phyloP scores from a whole-genome alignment of 2,888 invertebrate species.

The Scaptomyza caliginosa region DNA sequence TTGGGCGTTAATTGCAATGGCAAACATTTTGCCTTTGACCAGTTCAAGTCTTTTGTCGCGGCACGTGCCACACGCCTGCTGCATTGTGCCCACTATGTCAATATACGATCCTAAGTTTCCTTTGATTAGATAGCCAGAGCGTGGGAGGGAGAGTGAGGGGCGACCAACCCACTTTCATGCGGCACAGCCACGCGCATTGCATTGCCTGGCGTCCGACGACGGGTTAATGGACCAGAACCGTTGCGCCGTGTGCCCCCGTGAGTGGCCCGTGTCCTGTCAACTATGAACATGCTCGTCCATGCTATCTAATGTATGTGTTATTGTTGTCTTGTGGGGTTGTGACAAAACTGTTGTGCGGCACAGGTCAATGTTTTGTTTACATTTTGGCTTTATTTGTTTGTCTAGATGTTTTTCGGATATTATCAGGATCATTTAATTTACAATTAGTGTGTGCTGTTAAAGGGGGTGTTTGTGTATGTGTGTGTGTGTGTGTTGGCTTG shows the following conservation, averaged over 20 bases:
- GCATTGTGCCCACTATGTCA: constrained; percentile 51
- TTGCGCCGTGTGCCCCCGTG: constrained; percentile 71
- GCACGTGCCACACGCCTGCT: constrained; percentile 18
- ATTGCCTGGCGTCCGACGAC: constrained; percentile 54
- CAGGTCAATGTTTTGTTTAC: constrained; percentile 73
- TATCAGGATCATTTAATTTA: constrained; percentile 80
- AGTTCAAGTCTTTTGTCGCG: constrained; percentile 46
- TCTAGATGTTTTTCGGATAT: constrained; percentile 77
- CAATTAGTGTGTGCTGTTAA: constrained; percentile 65
- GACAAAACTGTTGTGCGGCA: constrained; percentile 49
- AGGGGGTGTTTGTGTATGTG: neutral
- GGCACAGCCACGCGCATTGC: constrained; percentile 53
- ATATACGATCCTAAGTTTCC: constrained; percentile 65
- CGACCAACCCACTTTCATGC: constrained; percentile 16
- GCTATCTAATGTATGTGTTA: constrained; percentile 21
- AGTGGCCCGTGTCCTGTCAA: constrained; percentile 46
- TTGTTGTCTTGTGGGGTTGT: constrained; percentile 36
- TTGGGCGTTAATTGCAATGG: constrained; percentile 75
- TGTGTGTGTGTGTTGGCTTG: constrained; percentile 21
- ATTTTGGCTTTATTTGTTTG: constrained; percentile 72
- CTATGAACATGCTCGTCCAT: neutral
- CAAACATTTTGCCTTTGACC: constrained; percentile 48
- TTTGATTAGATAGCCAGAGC: constrained; percentile 18
- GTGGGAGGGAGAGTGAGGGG: neutral
- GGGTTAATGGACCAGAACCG: constrained; percentile 83